Base-by-base conservation (phyloP, 2,888 invertebrate species). In the Neocrepidodera transversa region DNA sequence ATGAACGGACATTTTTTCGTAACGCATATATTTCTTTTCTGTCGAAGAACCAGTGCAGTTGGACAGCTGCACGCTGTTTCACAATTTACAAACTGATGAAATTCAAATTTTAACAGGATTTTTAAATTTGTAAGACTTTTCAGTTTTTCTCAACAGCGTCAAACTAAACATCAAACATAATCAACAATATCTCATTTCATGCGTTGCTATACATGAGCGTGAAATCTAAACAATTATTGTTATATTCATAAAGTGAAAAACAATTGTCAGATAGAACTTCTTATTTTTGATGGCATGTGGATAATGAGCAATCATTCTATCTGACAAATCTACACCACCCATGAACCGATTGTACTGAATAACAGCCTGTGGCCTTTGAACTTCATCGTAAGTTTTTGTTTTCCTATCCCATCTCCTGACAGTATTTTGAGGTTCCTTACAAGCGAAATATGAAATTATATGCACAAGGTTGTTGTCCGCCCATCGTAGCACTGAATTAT, bases 261-360 rank as follows among this genome's bases (percentile, higher is more conserved):
- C 60, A 50, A 43, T 60, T 26, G 36, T 49, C 45, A 45, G 20
- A 26, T 60, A 55, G 45, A 10, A 59, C 48, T 55, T 60, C 30
- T 60, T 55, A 35, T 28, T 52, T 55, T 56, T 60, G 23, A 60
- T 47, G 47, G 55, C 55, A 50, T 60, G 60, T 32, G 60, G 54
- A 47, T 55, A 60, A 45, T 60, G 60, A n/a, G 35, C 43, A 58
- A 58, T 36, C 55, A 60, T 60, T 43, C 55, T 45, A 40, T 60
- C 50, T 50, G 45, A 26, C 40, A 59, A 43, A 23, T 59, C 53
- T 13, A 59, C 53, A 11, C 48, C 53, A 20, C 48, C 45, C 54
- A 54, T 58, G 35, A 43, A 50, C 23, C 40, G 14, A 43, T 58
- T 58, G 53, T 53, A 58, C 30, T 53, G 58, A 43, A 30, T 52